Evolutionary conservation across 2,113 vertebrate species (phyloP), one percentile per base, ranked within the genome.

Genomic region (Amia ocellicauda): DNA sequence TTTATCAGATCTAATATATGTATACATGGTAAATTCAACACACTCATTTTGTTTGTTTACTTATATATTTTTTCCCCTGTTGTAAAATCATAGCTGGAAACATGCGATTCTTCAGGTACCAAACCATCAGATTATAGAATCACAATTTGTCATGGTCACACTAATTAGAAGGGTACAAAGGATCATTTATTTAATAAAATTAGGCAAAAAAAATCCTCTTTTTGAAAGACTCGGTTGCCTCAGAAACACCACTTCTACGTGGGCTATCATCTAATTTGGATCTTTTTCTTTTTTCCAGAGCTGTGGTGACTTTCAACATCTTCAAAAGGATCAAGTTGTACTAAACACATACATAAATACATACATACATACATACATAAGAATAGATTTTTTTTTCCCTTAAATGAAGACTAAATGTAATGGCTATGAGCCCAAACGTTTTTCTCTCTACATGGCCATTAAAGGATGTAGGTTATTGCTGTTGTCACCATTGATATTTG

Each of bases 401-500:
- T 83, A 88, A 91, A 90, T 77, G 72, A 76, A 89, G 83, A 88
- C 78, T 64, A 87, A 89, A 91, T 88, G 85, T 86, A 87, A 91
- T 90, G 89, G 86, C 68, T 0, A 78, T 78, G 78, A 1, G 81
- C 85, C 86, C 81, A 77, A 90, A 86, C 85, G 89, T 78, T 79
- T 87, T 90, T 88, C 90, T 88, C 90, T 80, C 82, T 89, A 85
- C 83, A 84, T 17, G 81, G 83, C 85, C 86, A 91, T 90, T 92
- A 90, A 86, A 91, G 88, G 89, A 91, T 90, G 85, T 87, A 89
- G 88, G 88, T 90, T 93, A 93, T 91, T 92, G 90, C 90, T 91
- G 87, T 91, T 92, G 89, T 90, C 89, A 90, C 88, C 88, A 91
- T 85, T 89, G 90, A 90, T 92, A 90, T 91, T 89, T 89, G 89